Conservation (phyloP, 2,113 vertebrate genomes). For the Gavia stellata region DNA sequence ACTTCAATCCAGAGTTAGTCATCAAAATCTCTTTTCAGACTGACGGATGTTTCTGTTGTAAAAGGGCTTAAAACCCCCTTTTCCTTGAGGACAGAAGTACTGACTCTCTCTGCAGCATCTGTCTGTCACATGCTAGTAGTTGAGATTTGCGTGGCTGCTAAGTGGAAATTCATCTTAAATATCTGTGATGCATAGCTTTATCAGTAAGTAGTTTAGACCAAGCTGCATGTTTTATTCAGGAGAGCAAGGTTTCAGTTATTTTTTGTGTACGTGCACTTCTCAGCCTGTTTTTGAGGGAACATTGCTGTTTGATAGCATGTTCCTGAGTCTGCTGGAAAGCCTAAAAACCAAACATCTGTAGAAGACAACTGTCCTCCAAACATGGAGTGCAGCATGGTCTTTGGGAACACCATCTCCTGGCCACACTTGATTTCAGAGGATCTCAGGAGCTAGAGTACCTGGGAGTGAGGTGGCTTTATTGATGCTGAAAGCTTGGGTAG, state of each 20-base stretch:
- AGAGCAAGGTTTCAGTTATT: not conserved
- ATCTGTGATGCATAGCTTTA: not conserved
- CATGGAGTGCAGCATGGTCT: not conserved
- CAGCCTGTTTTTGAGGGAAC: not conserved
- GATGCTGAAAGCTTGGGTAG: not conserved
- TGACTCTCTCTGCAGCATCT: not conserved
- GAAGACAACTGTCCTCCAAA: not conserved
- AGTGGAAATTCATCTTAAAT: not conserved
- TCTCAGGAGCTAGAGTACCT: not conserved
- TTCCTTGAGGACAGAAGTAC: slow-evolving; percentile 9
- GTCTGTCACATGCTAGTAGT: not conserved
- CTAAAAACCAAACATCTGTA: not conserved
- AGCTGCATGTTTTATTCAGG: not conserved
- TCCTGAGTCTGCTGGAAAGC: not conserved
- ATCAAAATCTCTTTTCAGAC: not conserved
- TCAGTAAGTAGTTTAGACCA: not conserved
- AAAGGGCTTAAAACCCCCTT: not conserved
- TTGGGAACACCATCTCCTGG: not conserved
- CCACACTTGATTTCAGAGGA: not conserved
- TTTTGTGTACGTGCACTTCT: not conserved
- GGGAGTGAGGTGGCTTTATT: not conserved
- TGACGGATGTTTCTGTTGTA: not conserved
- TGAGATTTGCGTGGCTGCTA: not conserved
- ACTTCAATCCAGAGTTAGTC: not conserved
- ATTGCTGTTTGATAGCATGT: not conserved